Conservation (phyloP, 2,797 vertebrate genomes). For the Leucoraja ocellata region DNA sequence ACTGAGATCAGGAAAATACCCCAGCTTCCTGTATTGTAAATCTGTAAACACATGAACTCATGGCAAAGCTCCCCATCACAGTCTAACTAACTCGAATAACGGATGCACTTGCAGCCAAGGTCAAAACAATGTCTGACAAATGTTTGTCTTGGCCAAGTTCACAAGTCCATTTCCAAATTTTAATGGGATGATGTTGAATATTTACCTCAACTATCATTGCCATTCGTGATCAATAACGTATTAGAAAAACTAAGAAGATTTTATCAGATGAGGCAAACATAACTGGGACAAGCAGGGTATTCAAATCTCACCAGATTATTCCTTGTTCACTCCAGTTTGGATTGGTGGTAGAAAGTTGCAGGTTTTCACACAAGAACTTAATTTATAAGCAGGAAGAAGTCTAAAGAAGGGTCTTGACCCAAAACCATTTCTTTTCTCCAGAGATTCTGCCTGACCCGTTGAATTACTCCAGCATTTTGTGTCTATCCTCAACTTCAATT, state of each 20-base stretch:
- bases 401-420: no score
- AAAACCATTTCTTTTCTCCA: no score
- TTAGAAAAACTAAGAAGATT: neutral
- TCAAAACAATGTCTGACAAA: conserved; percentile 28
- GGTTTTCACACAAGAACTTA: neutral
- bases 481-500: neutral
- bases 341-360: neutral
- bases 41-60: conserved; percentile 28
- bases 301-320: neutral
- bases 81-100: neutral
- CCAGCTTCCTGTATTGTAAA: conserved; percentile 25
- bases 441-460: no score
- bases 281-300: neutral
- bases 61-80: neutral
- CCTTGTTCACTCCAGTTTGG: neutral
- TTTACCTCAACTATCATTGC: neutral
- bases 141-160: neutral
- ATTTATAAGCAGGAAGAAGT: no score
- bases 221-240: neutral
- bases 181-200: neutral
- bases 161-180: neutral
- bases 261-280: neutral
- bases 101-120: conserved; percentile 18
- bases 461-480: no score
- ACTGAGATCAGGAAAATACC: conserved; percentile 25